Percentiles rank a stretch among this genome's conserved stretches.
These are phyloP conservation scores for Papilio demoleus DNA, from an alignment of 2,888 invertebrate genomes.

Conservation along the genomic window DNA sequence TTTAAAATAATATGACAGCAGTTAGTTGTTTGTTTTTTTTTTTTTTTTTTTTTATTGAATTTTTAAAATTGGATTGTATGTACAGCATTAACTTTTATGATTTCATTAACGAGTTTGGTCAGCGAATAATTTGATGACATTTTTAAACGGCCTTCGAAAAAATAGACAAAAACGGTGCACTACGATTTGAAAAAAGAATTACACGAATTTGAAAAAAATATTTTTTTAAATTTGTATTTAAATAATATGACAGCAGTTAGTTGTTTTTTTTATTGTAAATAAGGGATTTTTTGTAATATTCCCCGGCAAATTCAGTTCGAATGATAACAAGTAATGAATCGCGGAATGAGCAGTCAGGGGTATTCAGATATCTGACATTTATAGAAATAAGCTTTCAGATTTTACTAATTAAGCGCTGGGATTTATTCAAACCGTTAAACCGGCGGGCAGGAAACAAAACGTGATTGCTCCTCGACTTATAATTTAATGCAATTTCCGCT, in stretches of 20 bases:
- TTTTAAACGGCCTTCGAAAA: not conserved
- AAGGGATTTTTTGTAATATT: not conserved
- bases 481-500: slow-evolving; percentile 82
- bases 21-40: too few relatives aligned
- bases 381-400: slow-evolving; percentile 71
- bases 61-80: slow-evolving; percentile 32
- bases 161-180: not conserved
- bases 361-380: slow-evolving; percentile 65
- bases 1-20: too few relatives aligned
- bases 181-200: not conserved
- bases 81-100: not conserved
- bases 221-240: too few relatives aligned
- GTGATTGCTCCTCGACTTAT: slow-evolving; percentile 82
- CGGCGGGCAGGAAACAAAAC: slow-evolving; percentile 75
- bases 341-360: not conserved
- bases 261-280: not conserved
- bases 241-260: too few relatives aligned
- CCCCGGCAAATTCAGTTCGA: not conserved
- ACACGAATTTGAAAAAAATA: too few relatives aligned
- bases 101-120: slow-evolving; percentile 10
- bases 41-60: slow-evolving; percentile 32
- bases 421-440: slow-evolving; percentile 81
- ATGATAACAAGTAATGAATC: slow-evolving; percentile 9
- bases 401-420: slow-evolving; percentile 77
- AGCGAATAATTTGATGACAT: not conserved